These are phyloP conservation scores for Congeria kusceri DNA, from an alignment of 2,888 invertebrate species.

Conservation along the genomic window DNA sequence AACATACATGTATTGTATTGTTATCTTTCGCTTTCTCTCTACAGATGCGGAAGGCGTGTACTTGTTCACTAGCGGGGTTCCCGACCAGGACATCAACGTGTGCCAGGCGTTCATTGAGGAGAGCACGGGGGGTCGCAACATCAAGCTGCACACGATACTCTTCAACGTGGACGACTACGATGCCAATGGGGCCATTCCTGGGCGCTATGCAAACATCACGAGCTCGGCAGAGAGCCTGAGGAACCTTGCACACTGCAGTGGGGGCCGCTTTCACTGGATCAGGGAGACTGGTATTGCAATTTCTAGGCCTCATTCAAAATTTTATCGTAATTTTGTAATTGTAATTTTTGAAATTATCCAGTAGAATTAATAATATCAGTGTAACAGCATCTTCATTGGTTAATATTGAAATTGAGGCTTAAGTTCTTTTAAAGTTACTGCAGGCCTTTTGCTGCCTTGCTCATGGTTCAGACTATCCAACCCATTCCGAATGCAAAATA, in stretches of 20 bases:
- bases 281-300: slow-evolving; percentile 83
- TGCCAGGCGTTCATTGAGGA: slow-evolving; percentile 82
- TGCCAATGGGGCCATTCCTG: slow-evolving; percentile 83
- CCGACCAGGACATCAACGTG: slow-evolving; percentile 83
- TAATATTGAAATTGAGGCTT: no score
- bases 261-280: slow-evolving; percentile 86
- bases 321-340: no score
- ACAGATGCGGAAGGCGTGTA: slow-evolving; percentile 84
- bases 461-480: no score
- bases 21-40: not conserved
- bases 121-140: slow-evolving; percentile 75
- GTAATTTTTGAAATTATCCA: no score
- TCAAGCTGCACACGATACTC: slow-evolving; percentile 83
- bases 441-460: no score
- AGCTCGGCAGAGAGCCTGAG: slow-evolving; percentile 84
- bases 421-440: no score
- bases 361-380: no score
- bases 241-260: slow-evolving; percentile 83
- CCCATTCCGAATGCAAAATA: no score
- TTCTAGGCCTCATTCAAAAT: no score
- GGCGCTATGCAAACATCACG: slow-evolving; percentile 85
- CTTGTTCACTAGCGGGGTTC: slow-evolving; percentile 85
- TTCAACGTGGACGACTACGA: slow-evolving; percentile 86
- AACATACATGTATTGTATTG: no score
- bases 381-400: no score